phyloP scores from a whole-genome alignment of 2,888 invertebrate species.

The Watsonalla cultraria region DNA sequence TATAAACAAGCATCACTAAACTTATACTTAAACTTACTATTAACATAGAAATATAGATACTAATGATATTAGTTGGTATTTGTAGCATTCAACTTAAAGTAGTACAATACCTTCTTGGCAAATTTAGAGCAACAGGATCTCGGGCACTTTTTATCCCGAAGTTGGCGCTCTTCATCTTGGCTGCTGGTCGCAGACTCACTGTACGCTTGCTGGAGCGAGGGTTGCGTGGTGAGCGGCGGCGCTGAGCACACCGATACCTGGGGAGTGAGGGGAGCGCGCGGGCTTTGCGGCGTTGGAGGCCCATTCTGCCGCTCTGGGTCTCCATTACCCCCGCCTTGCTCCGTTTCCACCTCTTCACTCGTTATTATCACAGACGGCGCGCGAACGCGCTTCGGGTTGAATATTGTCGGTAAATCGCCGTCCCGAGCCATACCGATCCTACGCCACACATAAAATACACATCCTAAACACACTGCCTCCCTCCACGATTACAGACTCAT shows the following conservation, averaged over 20 bases:
- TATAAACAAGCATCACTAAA: too few species aligned
- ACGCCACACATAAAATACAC: slow-evolving; percentile 17
- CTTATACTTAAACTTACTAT: too few species aligned
- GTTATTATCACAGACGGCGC: slow-evolving; percentile 85
- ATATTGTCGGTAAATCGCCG: slow-evolving; percentile 89
- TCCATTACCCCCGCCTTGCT: slow-evolving; percentile 47
- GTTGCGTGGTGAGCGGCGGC: slow-evolving; percentile 66
- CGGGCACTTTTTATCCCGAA: slow-evolving; percentile 79
- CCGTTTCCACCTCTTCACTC: slow-evolving; percentile 76
- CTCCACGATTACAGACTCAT: background rate
- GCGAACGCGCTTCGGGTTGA: slow-evolving; percentile 85
- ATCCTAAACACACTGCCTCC: slow-evolving; percentile 16
- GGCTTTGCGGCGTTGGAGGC: slow-evolving; percentile 68
- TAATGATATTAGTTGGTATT: too few species aligned
- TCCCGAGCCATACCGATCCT: slow-evolving; percentile 80
- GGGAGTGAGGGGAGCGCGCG: slow-evolving; percentile 65
- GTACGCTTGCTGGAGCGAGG: slow-evolving; percentile 68
- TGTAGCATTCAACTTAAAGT: too few species aligned
- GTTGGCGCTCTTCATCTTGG: slow-evolving; percentile 79
- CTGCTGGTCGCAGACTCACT: slow-evolving; percentile 79
- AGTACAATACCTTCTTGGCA: slow-evolving; percentile 84
- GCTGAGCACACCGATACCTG: slow-evolving; percentile 73
- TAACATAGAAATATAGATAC: too few species aligned
- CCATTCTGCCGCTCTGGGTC: slow-evolving; percentile 67
- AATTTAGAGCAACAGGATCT: slow-evolving; percentile 89